Base-by-base conservation (phyloP, 2,113 vertebrate genomes). In the Chionomys nivalis region DNA sequence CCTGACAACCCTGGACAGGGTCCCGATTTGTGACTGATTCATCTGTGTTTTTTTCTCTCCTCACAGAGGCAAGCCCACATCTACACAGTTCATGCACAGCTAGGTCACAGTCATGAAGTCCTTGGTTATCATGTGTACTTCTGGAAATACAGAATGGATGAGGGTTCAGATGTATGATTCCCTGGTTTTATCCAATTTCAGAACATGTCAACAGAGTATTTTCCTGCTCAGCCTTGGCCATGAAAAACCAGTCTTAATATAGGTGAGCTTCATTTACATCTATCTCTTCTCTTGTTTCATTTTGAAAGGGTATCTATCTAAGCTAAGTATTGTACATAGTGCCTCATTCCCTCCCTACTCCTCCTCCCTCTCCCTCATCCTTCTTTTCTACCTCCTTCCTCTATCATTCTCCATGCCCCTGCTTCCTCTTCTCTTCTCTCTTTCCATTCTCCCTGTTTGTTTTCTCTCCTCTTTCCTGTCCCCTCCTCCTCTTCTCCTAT, bases 161-260 rank as follows among this genome's bases (percentile, higher is more conserved):
- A 39, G 19, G 9, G 26, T 63, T 89, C 76, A 5, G 33, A 61
- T 16, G 8, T 28, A n/a, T 26, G n/a, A 58, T 90, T 55, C 83
- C 47, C 55, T 21, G 76, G 61, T 87, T 85, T 75, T 90, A 79
- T 65, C 68, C 49, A 82, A 95, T 87, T 61, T 36, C 28, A 19
- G 16, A 17, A 72, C 36, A 77, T 5, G 58, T 79, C 58, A 93
- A 90, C 72, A 73, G n/a, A 73, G n/a, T 73, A 39, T 73, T 24
- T 68, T 68, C 47, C 55, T 75, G 14, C 3, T 33, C 31, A 33
- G 47, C 47, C 77, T 36, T 79, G 76, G 49, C 86, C 39, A 26
- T 44, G n/a, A 24, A 26, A 75, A 33, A 76, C 3, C n/a, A 24
- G 39, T 61, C 39, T 93, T 90, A 75, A 90, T 36, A 63, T 66